Evolutionary conservation across 2,113 vertebrate genomes (phyloP).

Genomic region (Rhombomys opimus): DNA sequence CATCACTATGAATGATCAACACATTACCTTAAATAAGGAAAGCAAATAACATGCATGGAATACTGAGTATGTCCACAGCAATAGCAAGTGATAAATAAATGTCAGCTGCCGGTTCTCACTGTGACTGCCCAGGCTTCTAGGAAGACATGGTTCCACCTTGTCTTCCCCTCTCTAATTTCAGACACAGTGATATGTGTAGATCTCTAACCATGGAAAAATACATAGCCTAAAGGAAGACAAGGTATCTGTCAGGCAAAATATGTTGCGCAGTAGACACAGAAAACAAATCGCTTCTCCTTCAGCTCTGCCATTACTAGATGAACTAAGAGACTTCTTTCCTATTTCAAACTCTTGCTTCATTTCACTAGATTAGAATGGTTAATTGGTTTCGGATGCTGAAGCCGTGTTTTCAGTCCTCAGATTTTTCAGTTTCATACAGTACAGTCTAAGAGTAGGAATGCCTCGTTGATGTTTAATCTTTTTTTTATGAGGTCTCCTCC

Average conservation of each 20-base stretch:
- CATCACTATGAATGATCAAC: neutral
- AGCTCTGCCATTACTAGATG: slow-evolving; percentile 18
- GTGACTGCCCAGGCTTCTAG: neutral
- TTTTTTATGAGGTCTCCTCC: slow-evolving; percentile 52
- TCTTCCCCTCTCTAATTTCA: slow-evolving; percentile 15
- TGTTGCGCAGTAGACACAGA: slow-evolving; percentile 8
- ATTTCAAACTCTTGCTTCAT: neutral
- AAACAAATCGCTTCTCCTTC: slow-evolving; percentile 19
- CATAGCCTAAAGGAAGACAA: slow-evolving; percentile 42
- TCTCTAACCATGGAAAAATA: slow-evolving; percentile 45
- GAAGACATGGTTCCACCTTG: neutral
- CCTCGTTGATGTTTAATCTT: slow-evolving; percentile 54
- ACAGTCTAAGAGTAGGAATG: slow-evolving; percentile 16
- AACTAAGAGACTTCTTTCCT: neutral
- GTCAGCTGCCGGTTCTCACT: neutral
- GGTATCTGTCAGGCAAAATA: neutral
- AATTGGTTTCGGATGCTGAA: slow-evolving; percentile 15
- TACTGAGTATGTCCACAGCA: neutral
- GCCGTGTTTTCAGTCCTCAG: neutral
- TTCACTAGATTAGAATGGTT: neutral
- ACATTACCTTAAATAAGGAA: slow-evolving; percentile 1
- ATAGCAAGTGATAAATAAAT: slow-evolving; percentile 26
- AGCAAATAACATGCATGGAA: slow-evolving; percentile 7
- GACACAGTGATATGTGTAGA: neutral
- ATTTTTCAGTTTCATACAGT: neutral